Evolutionary conservation across 2,113 vertebrate species (phyloP).

Genomic region (Sorex fumeus): DNA sequence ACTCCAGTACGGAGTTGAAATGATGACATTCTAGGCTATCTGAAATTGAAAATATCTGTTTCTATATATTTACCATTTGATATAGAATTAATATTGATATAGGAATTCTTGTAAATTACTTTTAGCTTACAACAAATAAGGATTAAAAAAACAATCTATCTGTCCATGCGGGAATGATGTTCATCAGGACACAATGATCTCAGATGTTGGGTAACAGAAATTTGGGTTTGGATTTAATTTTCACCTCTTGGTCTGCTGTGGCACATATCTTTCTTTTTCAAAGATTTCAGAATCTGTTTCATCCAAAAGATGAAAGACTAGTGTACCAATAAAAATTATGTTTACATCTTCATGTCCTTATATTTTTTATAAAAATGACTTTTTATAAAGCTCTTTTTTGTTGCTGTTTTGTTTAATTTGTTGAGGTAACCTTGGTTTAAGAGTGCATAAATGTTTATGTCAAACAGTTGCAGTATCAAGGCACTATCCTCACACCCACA

Average conservation of each 20-base stretch:
- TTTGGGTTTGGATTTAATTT: constrained; percentile 54
- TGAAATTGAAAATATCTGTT: not conserved
- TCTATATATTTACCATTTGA: constrained; percentile 30
- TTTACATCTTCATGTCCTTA: not conserved
- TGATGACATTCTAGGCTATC: not conserved
- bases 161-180: no score
- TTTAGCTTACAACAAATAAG: not conserved
- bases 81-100: not conserved
- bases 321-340: not conserved
- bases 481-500: no score
- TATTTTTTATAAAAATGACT: constrained; percentile 20
- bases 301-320: constrained; percentile 44
- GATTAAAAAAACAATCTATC: no score
- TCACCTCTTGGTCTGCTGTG: constrained; percentile 34
- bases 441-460: no score
- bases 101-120: constrained; percentile 15
- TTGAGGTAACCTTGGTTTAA: not conserved
- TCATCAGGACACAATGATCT: not conserved
- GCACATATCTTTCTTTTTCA: not conserved
- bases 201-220: not conserved
- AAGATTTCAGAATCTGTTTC: constrained; percentile 53
- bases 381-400: not conserved
- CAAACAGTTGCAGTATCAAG: no score
- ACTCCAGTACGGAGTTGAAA: not conserved
- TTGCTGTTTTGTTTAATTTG: constrained; percentile 14